A percentile compares a stretch with the other conserved stretches of the same genome.
Evolutionary conservation across 2,797 vertebrate genomes (phyloP).

Genomic region (Orestias chungarensis): DNA sequence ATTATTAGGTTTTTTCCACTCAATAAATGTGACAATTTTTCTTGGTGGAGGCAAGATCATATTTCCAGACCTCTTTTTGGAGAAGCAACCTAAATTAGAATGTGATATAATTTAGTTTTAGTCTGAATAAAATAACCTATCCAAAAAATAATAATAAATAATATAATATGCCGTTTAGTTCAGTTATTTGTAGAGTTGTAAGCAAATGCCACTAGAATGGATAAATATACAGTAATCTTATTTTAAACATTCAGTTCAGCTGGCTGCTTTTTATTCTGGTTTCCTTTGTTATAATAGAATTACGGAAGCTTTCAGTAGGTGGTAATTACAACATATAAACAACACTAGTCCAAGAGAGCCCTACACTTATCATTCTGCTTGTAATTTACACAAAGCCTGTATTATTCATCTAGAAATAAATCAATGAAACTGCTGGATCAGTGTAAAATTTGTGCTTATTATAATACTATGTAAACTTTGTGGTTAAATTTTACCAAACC

Average conservation of each 20-base stretch:
- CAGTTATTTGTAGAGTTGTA: too few species aligned
- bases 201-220: too few species aligned
- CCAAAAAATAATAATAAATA: too few species aligned
- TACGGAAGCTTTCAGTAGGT: not conserved
- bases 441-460: not conserved
- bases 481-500: not conserved
- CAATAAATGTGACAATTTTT: not conserved
- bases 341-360: not conserved
- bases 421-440: not conserved
- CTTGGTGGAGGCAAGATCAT: not conserved
- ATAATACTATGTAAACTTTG: not conserved
- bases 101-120: too few species aligned
- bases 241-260: too few species aligned
- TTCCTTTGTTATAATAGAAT: too few species aligned
- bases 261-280: too few species aligned
- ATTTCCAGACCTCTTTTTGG: too few species aligned
- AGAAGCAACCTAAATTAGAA: too few species aligned
- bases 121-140: too few species aligned
- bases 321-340: not conserved
- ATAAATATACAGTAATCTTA: too few species aligned
- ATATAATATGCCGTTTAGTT: too few species aligned
- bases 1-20: not conserved
- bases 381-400: not conserved
- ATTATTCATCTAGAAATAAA: not conserved
- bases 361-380: not conserved